Conservation (phyloP, 1,140 invertebrate species). For the Drosophila mayri region DNA sequence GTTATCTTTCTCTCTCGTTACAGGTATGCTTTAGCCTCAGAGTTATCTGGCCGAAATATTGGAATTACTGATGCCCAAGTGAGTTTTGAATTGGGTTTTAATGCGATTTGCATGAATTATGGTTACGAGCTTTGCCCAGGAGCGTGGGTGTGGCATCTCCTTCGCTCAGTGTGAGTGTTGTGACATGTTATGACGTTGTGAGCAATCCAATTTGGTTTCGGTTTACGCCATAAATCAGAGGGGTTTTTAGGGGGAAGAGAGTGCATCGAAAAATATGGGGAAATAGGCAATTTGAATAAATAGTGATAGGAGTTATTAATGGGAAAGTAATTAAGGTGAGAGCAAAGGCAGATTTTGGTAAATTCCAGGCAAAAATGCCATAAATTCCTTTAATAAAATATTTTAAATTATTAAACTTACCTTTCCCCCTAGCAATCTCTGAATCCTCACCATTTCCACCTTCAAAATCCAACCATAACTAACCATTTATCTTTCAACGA, state of each 20-base stretch:
- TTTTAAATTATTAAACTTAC: neutral
- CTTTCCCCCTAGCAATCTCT: neutral
- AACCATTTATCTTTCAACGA: slow-evolving; percentile 2
- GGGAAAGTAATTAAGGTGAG: neutral
- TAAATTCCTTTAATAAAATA: neutral
- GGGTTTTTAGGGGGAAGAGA: slow-evolving; percentile 6
- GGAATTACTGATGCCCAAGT: slow-evolving; percentile 54
- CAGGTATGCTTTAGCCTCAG: slow-evolving; percentile 51
- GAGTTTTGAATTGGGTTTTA: slow-evolving; percentile 74
- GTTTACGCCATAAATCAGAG: slow-evolving; percentile 40
- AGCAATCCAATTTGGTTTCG: slow-evolving; percentile 44
- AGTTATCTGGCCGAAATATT: slow-evolving; percentile 22
- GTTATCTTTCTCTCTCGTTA: slow-evolving; percentile 51
- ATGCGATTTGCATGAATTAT: slow-evolving; percentile 78
- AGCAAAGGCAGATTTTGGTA: neutral
- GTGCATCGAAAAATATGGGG: neutral
- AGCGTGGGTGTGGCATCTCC: slow-evolving; percentile 47
- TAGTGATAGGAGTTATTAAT: neutral
- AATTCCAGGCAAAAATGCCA: neutral
- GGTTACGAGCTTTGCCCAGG: slow-evolving; percentile 11
- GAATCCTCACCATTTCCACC: neutral
- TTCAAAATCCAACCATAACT: neutral
- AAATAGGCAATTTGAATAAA: slow-evolving; percentile 12
- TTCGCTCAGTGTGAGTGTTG: slow-evolving; percentile 20
- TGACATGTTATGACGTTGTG: slow-evolving; percentile 41